These are phyloP conservation scores for Hormaphis cornu DNA, from an alignment of 1,140 invertebrate species.

Conservation along the genomic window DNA sequence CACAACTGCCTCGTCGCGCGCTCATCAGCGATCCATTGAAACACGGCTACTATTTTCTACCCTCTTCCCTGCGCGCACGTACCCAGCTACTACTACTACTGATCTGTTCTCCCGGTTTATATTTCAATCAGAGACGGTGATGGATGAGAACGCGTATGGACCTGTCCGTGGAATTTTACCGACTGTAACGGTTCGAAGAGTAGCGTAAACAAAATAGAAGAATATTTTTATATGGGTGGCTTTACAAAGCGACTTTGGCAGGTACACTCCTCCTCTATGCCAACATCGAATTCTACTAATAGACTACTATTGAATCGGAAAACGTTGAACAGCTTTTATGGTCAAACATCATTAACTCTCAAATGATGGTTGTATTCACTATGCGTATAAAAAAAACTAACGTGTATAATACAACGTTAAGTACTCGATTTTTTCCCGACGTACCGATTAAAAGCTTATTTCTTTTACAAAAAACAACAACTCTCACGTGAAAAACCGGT, in stretches of 20 bases:
- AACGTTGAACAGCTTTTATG: neutral
- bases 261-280: too few relatives aligned
- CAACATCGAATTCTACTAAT: too few relatives aligned
- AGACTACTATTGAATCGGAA: neutral
- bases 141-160: constrained; percentile 19
- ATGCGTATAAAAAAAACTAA: neutral
- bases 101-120: neutral
- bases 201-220: constrained; percentile 6
- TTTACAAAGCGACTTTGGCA: neutral
- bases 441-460: too few relatives aligned
- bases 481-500: too few relatives aligned
- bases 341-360: neutral
- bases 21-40: constrained; percentile 23
- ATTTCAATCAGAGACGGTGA: constrained; percentile 26
- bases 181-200: constrained; percentile 10
- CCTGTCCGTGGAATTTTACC: constrained; percentile 23
- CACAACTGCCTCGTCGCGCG: neutral
- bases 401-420: neutral
- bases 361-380: neutral
- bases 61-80: neutral
- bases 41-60: constrained; percentile 19
- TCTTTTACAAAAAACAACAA: too few relatives aligned
- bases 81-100: neutral
- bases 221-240: neutral
- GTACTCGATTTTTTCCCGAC: too few relatives aligned